A percentile compares a stretch with the other conserved stretches of the same genome.
These are phyloP conservation scores for Platynereis dumerilii DNA, from an alignment of 2,888 invertebrate species.

Conservation along the genomic window DNA sequence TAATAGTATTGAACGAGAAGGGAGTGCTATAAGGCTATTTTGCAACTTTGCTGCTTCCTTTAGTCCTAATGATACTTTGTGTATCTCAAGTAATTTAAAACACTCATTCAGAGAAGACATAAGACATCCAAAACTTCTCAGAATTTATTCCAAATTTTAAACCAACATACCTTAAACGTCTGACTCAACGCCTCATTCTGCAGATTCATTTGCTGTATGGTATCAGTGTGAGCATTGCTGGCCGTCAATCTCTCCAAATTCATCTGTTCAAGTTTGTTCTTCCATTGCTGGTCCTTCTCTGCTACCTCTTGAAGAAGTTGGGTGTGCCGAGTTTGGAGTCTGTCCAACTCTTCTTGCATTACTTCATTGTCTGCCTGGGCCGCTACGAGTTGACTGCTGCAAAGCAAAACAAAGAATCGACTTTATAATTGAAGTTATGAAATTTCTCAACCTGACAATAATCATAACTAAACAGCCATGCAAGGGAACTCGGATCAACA, in stretches of 20 bases:
- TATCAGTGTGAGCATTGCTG: constrained; percentile 49
- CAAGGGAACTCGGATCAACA: neutral
- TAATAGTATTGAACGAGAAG: no score
- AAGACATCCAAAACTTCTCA: no score
- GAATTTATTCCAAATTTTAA: no score
- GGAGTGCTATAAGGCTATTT: no score
- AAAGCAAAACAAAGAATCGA: constrained; percentile 19
- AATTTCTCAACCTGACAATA: no score
- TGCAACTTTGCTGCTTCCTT: no score
- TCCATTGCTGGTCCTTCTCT: constrained; percentile 49
- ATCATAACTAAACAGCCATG: neutral
- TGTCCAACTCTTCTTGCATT: constrained; percentile 59
- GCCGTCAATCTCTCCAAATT: constrained; percentile 43
- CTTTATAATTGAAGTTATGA: neutral
- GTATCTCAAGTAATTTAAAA: no score
- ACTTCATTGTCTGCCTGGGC: constrained; percentile 49
- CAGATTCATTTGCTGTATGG: constrained; percentile 50
- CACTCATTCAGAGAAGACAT: no score
- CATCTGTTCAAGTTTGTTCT: constrained; percentile 50
- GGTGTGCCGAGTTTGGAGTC: constrained; percentile 51
- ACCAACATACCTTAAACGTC: constrained; percentile 59
- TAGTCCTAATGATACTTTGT: no score
- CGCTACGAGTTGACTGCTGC: constrained; percentile 50
- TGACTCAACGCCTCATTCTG: constrained; percentile 55
- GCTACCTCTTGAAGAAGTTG: constrained; percentile 54